Evolutionary conservation across 2,797 vertebrate species (phyloP).

Genomic region (Alfaro cultratus): DNA sequence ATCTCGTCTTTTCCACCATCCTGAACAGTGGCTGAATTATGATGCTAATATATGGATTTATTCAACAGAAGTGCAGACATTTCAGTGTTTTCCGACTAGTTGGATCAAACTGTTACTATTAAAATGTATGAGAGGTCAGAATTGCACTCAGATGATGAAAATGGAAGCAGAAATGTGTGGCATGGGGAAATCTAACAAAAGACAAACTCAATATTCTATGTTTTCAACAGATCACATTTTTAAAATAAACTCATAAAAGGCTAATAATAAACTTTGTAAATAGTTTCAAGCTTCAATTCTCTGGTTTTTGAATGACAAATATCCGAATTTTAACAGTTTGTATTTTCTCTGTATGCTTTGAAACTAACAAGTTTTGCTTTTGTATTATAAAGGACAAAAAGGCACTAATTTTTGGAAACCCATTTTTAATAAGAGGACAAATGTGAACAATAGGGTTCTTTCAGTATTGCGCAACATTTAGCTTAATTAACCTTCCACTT

Average conservation of each 20-base stretch:
- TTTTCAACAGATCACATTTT: slow-evolving; percentile 30
- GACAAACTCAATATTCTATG: slow-evolving; percentile 16
- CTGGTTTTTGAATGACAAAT: not conserved
- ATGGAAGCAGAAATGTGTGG: slow-evolving; percentile 30
- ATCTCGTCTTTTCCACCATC: slow-evolving; percentile 66
- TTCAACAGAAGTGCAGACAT: slow-evolving; percentile 56
- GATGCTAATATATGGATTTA: slow-evolving; percentile 75
- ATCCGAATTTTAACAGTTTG: not conserved
- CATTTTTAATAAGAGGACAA: not conserved
- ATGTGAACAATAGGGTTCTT: not conserved
- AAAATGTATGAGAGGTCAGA: slow-evolving; percentile 74
- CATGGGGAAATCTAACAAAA: slow-evolving; percentile 5
- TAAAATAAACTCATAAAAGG: slow-evolving; percentile 37
- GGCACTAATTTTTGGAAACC: not conserved
- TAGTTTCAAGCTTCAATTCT: not conserved
- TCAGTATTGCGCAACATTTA: not conserved
- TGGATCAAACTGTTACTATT: slow-evolving; percentile 65
- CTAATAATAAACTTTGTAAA: slow-evolving; percentile 18
- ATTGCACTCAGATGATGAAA: slow-evolving; percentile 36
- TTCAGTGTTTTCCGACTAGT: slow-evolving; percentile 57
- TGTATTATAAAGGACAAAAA: not conserved
- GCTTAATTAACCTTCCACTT: not conserved
- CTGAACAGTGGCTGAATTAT: slow-evolving; percentile 61
- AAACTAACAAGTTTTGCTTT: not conserved
- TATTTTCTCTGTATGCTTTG: not conserved